Conservation (phyloP, 2,888 invertebrate species). For the Anorthoa munda region DNA sequence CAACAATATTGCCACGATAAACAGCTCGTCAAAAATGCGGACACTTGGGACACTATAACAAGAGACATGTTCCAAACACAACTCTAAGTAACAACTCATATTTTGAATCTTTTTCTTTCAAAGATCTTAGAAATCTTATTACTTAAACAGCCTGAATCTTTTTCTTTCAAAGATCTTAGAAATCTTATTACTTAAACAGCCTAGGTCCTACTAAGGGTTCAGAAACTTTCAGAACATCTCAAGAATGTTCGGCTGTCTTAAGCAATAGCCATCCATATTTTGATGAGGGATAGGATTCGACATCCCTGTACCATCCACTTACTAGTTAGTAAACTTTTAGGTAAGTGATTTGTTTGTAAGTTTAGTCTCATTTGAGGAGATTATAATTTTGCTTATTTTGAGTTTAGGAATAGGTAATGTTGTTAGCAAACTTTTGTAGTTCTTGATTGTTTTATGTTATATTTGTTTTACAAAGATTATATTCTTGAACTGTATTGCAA, state of each 20-base stretch:
- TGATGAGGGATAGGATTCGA: slow-evolving; percentile 38
- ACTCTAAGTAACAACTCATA: neutral
- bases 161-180: too few species aligned
- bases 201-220: slow-evolving; percentile 8
- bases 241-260: slow-evolving; percentile 37
- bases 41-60: neutral
- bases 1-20: too few species aligned
- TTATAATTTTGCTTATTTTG: neutral
- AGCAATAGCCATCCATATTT: slow-evolving; percentile 39
- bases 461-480: neutral
- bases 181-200: slow-evolving; percentile 16
- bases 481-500: too few species aligned
- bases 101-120: too few species aligned
- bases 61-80: neutral
- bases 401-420: neutral
- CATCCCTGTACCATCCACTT: slow-evolving; percentile 21
- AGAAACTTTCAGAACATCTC: slow-evolving; percentile 21
- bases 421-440: neutral
- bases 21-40: too few species aligned
- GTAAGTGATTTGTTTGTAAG: slow-evolving; percentile 30
- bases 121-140: slow-evolving; percentile 2
- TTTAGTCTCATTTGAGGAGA: slow-evolving; percentile 11
- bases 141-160: slow-evolving; percentile 3
- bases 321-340: slow-evolving; percentile 15
- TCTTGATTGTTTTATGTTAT: neutral